phyloP scores from a whole-genome alignment of 2,888 invertebrate species.

The Oeneis ivallda region DNA sequence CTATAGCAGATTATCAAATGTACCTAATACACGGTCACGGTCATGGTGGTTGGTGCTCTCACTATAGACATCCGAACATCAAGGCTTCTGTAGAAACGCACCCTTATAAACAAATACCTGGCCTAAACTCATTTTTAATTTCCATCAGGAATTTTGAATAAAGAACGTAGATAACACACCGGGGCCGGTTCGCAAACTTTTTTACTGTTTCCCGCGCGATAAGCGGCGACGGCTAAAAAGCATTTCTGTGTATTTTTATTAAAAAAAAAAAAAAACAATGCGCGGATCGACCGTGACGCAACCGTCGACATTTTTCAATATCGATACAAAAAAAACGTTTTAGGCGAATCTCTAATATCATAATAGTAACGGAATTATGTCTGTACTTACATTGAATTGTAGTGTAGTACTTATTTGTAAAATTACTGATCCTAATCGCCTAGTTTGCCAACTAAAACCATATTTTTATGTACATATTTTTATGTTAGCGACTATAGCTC shows the following conservation, averaged over 20 bases:
- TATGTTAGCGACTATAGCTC: too few species aligned
- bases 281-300: conserved; percentile 60
- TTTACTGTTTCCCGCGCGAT: conserved; percentile 65
- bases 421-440: too few species aligned
- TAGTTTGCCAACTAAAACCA: too few species aligned
- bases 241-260: conserved; percentile 72
- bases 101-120: not conserved
- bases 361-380: not conserved
- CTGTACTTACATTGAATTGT: not conserved
- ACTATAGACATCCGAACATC: not conserved
- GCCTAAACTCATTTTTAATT: conserved; percentile 10
- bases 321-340: conserved; percentile 51
- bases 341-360: conserved; percentile 42
- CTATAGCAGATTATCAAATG: too few species aligned
- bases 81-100: not conserved
- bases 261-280: conserved; percentile 53
- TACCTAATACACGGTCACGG: too few species aligned
- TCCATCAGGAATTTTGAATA: conserved; percentile 59
- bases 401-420: too few species aligned
- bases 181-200: conserved; percentile 55
- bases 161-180: conserved; percentile 56
- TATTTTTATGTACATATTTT: too few species aligned
- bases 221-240: conserved; percentile 75
- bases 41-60: too few species aligned
- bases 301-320: conserved; percentile 72